phyloP scores from a whole-genome alignment of 2,113 vertebrate species.

The Rhea pennata region DNA sequence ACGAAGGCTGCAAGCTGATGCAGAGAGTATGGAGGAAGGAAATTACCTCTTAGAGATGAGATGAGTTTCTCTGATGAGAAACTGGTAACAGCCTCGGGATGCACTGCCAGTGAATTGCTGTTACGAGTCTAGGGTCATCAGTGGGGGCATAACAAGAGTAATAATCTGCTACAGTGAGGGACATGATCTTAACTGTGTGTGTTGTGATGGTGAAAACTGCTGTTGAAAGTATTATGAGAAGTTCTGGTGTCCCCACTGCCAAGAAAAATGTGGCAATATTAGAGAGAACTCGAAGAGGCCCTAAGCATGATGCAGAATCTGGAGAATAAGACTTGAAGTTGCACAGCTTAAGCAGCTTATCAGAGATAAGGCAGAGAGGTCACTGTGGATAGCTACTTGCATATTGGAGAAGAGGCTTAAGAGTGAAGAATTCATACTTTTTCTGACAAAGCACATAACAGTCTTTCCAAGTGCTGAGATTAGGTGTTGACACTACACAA shows the following conservation, averaged over 20 bases:
- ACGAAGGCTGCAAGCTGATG: neutral
- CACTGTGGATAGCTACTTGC: neutral
- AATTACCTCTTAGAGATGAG: neutral
- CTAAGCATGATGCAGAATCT: neutral
- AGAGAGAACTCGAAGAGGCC: neutral
- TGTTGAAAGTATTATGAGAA: accelerated
- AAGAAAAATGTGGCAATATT: no score
- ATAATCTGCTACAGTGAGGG: neutral
- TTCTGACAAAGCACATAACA: neutral
- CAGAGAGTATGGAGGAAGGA: neutral
- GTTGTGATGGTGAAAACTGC: neutral
- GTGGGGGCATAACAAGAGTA: neutral
- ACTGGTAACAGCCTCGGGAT: neutral
- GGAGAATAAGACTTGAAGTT: neutral
- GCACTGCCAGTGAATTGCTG: neutral
- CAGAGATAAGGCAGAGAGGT: neutral
- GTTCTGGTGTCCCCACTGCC: neutral
- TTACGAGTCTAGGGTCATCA: neutral
- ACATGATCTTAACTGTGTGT: accelerated
- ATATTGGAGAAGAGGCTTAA: accelerated
- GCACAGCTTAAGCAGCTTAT: neutral
- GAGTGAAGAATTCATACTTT: neutral
- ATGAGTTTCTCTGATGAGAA: neutral
- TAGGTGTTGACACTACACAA: no score
- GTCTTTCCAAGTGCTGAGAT: neutral